These are phyloP conservation scores for Etheostoma cragini DNA, from an alignment of 2,113 vertebrate species.

Conservation along the genomic window DNA sequence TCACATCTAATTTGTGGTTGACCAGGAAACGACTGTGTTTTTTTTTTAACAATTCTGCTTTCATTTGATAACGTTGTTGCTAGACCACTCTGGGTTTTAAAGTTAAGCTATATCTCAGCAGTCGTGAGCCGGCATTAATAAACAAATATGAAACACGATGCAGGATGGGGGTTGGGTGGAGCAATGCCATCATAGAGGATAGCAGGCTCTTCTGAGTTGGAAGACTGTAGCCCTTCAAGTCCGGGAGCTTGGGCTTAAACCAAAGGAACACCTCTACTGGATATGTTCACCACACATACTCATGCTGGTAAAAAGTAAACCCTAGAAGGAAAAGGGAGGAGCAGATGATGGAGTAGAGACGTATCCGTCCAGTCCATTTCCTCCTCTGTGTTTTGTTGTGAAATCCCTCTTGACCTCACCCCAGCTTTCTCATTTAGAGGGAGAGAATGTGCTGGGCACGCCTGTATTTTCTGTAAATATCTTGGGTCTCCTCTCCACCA, in stretches of 20 bases:
- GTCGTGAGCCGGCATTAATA: not conserved
- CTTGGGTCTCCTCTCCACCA: slow-evolving; percentile 8
- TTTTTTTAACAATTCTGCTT: not conserved
- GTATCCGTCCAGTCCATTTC: slow-evolving; percentile 56
- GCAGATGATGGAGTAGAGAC: slow-evolving; percentile 58
- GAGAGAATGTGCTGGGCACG: slow-evolving; percentile 34
- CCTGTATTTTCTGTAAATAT: slow-evolving; percentile 64
- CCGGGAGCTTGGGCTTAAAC: not conserved
- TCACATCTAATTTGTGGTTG: slow-evolving; percentile 2
- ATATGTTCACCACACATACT: not conserved
- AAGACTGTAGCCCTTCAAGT: not conserved
- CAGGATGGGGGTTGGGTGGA: slow-evolving; percentile 1
- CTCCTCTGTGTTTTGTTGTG: slow-evolving; percentile 33
- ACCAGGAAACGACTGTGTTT: not conserved
- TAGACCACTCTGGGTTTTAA: not conserved
- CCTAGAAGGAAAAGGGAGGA: slow-evolving; percentile 51
- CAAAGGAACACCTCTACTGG: not conserved
- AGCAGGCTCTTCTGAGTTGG: not conserved
- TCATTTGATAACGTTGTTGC: not conserved
- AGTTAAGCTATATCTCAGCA: not conserved
- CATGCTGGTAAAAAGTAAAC: slow-evolving; percentile 45
- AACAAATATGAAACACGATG: not conserved
- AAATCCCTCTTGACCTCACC: slow-evolving; percentile 37
- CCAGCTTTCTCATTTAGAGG: slow-evolving; percentile 37
- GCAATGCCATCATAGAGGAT: not conserved